Evolutionary conservation across 1,140 invertebrate genomes (phyloP).

Genomic region (Pseudoatta argentina): DNA sequence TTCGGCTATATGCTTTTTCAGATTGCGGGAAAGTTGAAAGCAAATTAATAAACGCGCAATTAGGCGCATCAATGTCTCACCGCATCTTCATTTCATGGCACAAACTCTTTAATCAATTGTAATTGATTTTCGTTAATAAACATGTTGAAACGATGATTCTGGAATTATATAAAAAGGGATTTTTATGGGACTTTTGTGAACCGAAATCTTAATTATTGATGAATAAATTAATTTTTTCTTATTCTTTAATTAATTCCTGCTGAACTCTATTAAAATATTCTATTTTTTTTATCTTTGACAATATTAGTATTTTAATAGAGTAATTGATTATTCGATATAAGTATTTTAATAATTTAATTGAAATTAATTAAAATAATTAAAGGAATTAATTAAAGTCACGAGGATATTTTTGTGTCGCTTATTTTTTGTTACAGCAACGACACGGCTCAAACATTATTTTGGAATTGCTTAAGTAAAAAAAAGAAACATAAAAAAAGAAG

Average conservation of each 20-base stretch:
- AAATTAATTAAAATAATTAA: not conserved
- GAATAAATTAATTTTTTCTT: not conserved
- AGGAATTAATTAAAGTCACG: not conserved
- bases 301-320: no score
- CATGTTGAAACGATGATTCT: not conserved
- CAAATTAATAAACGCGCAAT: slow-evolving; percentile 37
- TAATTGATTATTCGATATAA: no score
- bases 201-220: not conserved
- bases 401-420: not conserved
- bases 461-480: no score
- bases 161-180: not conserved
- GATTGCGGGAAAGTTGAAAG: slow-evolving; percentile 48
- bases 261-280: not conserved
- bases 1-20: slow-evolving; percentile 40
- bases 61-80: not conserved
- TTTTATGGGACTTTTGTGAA: not conserved
- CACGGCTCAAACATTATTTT: no score
- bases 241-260: not conserved
- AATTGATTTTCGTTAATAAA: not conserved
- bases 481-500: no score
- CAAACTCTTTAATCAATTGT: not conserved
- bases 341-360: no score
- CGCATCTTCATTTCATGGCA: not conserved
- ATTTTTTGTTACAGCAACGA: no score
- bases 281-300: no score